Conservation (phyloP, 2,888 invertebrate species). For the Teleiodes luculella region DNA sequence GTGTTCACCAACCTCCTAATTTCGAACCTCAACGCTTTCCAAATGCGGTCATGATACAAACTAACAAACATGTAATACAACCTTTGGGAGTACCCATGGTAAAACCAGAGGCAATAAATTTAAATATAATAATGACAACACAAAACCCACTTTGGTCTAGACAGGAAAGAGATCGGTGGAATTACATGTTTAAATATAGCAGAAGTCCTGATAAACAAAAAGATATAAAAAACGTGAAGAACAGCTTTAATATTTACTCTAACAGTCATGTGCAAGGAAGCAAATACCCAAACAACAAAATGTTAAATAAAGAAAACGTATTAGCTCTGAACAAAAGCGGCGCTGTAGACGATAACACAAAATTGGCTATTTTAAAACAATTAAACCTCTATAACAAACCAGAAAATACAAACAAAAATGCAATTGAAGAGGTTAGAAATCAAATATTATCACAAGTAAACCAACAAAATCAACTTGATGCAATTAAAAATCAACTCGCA, state of each 20-base stretch:
- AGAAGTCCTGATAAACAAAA: conserved; percentile 2
- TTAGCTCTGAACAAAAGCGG: neutral
- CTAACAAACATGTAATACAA: conserved; percentile 53
- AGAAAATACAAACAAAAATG: neutral
- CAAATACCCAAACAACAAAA: neutral
- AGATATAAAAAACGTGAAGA: neutral
- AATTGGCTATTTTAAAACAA: neutral
- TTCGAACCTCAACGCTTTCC: neutral
- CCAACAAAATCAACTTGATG: neutral
- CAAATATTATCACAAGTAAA: neutral
- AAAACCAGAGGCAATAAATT: conserved; percentile 40
- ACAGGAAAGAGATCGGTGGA: conserved; percentile 15
- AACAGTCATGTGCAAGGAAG: neutral
- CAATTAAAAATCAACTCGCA: too few species aligned
- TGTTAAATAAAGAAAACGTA: neutral
- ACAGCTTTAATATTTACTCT: neutral
- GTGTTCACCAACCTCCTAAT: neutral
- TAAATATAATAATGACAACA: conserved; percentile 52
- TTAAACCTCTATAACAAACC: neutral
- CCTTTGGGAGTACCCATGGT: conserved; percentile 50
- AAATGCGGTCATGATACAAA: conserved; percentile 47
- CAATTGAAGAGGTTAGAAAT: neutral
- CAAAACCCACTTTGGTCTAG: conserved; percentile 14
- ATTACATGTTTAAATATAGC: conserved; percentile 11
- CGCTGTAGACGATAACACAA: neutral